A percentile compares a stretch with the other conserved stretches of the same genome.
phyloP scores from a whole-genome alignment of 2,888 invertebrate species.

The Watsonalla cultraria region DNA sequence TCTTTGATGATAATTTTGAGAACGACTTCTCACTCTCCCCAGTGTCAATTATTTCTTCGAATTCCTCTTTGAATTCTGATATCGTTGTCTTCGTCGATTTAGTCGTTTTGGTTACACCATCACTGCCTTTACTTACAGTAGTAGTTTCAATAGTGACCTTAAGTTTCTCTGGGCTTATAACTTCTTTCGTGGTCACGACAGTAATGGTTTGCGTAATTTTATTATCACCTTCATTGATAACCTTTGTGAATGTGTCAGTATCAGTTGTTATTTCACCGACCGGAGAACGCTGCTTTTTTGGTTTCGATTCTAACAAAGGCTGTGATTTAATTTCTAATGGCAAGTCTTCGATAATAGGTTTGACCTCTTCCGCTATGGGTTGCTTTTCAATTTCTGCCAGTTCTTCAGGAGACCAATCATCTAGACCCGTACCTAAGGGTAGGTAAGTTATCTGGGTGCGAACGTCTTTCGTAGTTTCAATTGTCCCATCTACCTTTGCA shows the following conservation, averaged over 20 bases:
- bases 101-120: constrained; percentile 70
- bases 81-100: constrained; percentile 74
- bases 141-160: constrained; percentile 71
- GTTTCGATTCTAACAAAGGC: constrained; percentile 35
- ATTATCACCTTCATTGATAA: constrained; percentile 62
- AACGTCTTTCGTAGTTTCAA: constrained; percentile 71
- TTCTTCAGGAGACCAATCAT: constrained; percentile 70
- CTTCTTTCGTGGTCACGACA: constrained; percentile 70
- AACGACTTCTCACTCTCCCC: constrained; percentile 72
- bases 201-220: constrained; percentile 71
- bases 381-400: constrained; percentile 60
- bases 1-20: constrained; percentile 70
- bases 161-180: constrained; percentile 69
- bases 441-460: constrained; percentile 71
- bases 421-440: constrained; percentile 63
- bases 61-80: constrained; percentile 71
- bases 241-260: constrained; percentile 67
- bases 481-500: constrained; percentile 55
- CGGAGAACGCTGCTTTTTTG: constrained; percentile 63
- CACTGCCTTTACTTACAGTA: constrained; percentile 65
- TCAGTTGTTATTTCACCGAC: constrained; percentile 70
- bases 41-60: constrained; percentile 65
- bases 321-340: constrained; percentile 35
- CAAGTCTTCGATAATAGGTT: constrained; percentile 34
- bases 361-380: constrained; percentile 38